These are phyloP conservation scores for Calonectris borealis DNA, from an alignment of 2,113 vertebrate species.

Conservation along the genomic window DNA sequence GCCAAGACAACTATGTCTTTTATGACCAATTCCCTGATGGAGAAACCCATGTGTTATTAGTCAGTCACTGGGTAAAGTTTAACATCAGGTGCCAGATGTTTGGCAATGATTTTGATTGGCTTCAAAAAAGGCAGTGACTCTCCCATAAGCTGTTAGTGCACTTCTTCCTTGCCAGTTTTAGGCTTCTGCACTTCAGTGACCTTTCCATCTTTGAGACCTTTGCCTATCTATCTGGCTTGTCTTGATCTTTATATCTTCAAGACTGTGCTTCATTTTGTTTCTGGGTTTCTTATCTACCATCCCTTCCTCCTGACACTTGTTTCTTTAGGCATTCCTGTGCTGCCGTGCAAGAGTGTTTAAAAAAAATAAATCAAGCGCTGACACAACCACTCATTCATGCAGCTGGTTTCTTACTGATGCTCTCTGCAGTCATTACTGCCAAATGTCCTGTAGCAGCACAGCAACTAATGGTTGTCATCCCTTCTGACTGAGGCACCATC, in stretches of 20 bases:
- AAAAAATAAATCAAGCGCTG: neutral
- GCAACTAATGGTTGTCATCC: neutral
- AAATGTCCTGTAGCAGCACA: neutral
- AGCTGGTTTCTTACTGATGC: neutral
- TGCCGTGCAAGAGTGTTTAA: neutral
- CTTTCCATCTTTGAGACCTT: neutral
- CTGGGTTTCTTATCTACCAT: neutral
- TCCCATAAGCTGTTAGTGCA: neutral
- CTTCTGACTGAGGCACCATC: neutral
- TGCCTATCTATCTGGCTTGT: neutral
- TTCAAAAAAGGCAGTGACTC: neutral
- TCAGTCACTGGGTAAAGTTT: neutral
- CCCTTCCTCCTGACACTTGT: neutral
- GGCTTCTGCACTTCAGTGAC: neutral
- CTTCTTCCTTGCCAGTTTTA: neutral
- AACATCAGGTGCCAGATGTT: neutral
- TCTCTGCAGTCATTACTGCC: neutral
- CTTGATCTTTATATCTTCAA: neutral
- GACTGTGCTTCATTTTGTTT: neutral
- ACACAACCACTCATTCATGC: neutral
- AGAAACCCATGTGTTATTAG: neutral
- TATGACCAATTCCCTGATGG: neutral
- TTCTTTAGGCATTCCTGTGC: neutral
- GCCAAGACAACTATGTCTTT: neutral
- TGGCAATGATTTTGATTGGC: neutral